These are phyloP conservation scores for Amazonetta brasiliensis DNA, from an alignment of 2,797 vertebrate genomes.

Conservation along the genomic window DNA sequence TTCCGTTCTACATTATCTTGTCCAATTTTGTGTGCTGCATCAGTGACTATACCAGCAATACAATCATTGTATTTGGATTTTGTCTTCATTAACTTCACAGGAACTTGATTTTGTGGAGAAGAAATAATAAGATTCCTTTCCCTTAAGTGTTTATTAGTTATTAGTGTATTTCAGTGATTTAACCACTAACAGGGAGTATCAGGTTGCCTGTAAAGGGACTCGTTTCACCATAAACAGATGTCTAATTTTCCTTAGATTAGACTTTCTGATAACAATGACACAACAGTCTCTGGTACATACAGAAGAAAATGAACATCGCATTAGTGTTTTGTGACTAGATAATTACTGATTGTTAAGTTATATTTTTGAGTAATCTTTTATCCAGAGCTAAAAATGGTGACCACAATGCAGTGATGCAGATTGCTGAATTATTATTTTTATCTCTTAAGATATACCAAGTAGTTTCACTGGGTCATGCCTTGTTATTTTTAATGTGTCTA, in stretches of 20 bases:
- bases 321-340: neutral
- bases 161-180: neutral
- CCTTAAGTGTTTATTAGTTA: neutral
- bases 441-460: neutral
- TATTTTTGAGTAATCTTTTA: neutral
- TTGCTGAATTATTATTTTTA: neutral
- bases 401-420: accelerated
- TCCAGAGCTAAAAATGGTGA: neutral
- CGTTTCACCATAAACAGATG: neutral
- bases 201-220: neutral
- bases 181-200: neutral
- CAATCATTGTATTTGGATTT: neutral
- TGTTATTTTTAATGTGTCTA: neutral
- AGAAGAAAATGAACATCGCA: neutral
- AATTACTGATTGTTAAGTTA: neutral
- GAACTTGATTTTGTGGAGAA: neutral
- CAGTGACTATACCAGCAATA: neutral
- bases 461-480: neutral
- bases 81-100: neutral
- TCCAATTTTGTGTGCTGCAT: neutral
- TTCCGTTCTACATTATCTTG: neutral
- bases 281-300: neutral
- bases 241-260: neutral
- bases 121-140: neutral
- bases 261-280: neutral